Conservation (phyloP, 1,140 invertebrate genomes). For the Mizuhopecten yessoensis region DNA sequence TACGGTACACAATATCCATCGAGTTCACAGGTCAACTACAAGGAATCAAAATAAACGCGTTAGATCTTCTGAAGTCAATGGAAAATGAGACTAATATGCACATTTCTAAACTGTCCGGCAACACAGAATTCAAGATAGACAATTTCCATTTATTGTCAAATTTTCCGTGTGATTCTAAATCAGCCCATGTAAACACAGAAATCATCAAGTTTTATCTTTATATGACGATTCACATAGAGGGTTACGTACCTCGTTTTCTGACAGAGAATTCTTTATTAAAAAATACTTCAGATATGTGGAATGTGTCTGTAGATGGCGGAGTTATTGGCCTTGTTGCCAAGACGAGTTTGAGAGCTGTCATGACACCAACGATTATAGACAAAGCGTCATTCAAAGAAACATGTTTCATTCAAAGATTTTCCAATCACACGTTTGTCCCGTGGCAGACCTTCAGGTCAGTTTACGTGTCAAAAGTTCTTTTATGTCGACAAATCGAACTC, state of each 20-base stretch:
- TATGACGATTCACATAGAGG: not conserved
- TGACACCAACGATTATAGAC: not conserved
- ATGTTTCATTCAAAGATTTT: not conserved
- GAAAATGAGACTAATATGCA: not conserved
- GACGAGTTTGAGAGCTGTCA: not conserved
- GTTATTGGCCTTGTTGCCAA: not conserved
- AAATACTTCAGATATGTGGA: not conserved
- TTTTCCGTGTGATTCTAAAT: not conserved
- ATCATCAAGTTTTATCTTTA: not conserved
- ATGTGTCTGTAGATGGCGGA: not conserved
- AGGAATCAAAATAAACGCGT: not conserved
- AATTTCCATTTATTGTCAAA: not conserved
- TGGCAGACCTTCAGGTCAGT: not conserved
- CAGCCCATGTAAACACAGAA: not conserved
- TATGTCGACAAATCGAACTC: constrained; percentile 23
- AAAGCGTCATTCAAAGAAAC: not conserved
- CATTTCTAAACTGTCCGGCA: not conserved
- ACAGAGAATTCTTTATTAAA: not conserved
- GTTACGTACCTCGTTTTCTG: not conserved
- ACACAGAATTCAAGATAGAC: not conserved
- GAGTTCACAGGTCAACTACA: not conserved
- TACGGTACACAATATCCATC: constrained; percentile 43
- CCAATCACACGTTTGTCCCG: not conserved
- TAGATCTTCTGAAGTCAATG: not conserved
- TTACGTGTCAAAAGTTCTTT: not conserved